Evolutionary conservation across 2,888 invertebrate species (phyloP).

Genomic region (Notodonta ziczac): DNA sequence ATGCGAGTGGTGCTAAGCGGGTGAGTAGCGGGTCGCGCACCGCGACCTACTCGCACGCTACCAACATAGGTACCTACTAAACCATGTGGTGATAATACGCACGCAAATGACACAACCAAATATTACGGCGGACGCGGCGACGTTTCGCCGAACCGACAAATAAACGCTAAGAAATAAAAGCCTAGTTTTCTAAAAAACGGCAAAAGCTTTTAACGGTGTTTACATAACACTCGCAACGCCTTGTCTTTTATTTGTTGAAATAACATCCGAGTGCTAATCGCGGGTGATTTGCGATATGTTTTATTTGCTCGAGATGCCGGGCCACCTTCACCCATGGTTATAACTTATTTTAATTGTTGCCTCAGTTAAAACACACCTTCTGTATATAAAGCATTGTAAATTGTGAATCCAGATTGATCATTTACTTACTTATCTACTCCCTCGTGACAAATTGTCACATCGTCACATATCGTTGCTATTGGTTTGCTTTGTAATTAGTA

Average conservation of each 20-base stretch:
- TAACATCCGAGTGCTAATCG: conserved; percentile 6
- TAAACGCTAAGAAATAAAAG: conserved; percentile 7
- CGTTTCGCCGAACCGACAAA: neutral
- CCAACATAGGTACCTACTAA: too few relatives aligned
- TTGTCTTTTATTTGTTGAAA: conserved; percentile 4
- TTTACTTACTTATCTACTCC: neutral
- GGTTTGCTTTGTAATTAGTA: too few relatives aligned
- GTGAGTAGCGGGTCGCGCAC: too few relatives aligned
- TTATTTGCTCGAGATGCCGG: neutral
- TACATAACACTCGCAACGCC: conserved; percentile 8
- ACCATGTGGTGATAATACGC: too few relatives aligned
- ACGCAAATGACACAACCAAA: neutral
- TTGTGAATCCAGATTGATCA: neutral
- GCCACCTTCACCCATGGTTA: neutral
- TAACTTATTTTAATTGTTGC: neutral
- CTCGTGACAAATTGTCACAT: too few relatives aligned
- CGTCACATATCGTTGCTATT: too few relatives aligned
- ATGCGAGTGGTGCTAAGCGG: too few relatives aligned
- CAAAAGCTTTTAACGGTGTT: conserved; percentile 14
- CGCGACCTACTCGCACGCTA: too few relatives aligned
- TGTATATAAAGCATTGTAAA: neutral
- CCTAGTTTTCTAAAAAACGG: conserved; percentile 13
- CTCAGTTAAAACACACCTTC: neutral
- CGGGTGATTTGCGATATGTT: conserved; percentile 3
- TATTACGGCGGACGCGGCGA: neutral